phyloP scores from a whole-genome alignment of 2,113 vertebrate species.

The Plestiodon gilberti region DNA sequence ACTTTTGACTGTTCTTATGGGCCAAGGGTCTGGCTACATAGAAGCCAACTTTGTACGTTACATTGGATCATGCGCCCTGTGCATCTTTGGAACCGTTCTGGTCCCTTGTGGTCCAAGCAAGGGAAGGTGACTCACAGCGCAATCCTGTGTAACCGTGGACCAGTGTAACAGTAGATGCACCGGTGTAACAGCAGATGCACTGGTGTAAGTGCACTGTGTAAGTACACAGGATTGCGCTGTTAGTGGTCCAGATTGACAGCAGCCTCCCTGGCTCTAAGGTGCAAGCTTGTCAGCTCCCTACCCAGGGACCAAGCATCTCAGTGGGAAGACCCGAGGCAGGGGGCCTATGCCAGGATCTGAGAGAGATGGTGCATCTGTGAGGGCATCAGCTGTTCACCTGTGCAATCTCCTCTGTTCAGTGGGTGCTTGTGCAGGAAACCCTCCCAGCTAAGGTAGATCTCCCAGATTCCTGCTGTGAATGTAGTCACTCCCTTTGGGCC shows the following conservation, averaged over 20 bases:
- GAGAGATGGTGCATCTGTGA: fast-evolving
- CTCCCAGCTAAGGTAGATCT: not conserved
- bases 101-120: not conserved
- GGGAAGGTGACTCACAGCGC: not conserved
- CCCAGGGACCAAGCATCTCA: not conserved
- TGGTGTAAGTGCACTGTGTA: no score
- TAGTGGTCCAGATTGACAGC: not conserved
- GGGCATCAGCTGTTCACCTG: not conserved
- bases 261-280: not conserved
- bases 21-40: no score
- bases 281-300: slow-evolving; percentile 16
- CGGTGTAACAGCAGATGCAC: no score
- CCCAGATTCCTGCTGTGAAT: not conserved
- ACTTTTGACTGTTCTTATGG: no score
- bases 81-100: fast-evolving
- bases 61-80: slow-evolving; percentile 30
- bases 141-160: no score
- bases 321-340: slow-evolving; percentile 39
- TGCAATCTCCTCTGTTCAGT: fast-evolving
- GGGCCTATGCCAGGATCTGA: slow-evolving; percentile 18
- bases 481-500: not conserved
- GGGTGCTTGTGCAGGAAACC: not conserved
- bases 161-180: no score
- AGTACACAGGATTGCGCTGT: no score
- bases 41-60: not conserved